Percentiles rank a stretch among this genome's conserved stretches.
Conservation (phyloP, 2,113 vertebrate species). For the Barbus barbus region DNA sequence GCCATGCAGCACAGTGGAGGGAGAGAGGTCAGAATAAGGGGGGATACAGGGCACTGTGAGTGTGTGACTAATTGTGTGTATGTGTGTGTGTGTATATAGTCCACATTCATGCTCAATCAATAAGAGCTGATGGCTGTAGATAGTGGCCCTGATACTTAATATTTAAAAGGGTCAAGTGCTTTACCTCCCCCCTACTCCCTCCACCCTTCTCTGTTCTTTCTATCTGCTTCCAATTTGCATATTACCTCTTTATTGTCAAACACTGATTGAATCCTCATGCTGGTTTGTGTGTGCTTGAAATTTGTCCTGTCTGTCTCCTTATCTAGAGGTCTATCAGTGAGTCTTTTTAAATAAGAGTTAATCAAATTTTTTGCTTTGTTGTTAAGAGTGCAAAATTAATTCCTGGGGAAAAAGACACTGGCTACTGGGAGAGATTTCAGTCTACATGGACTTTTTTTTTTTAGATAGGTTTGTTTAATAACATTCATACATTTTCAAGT, state of each 20-base stretch:
- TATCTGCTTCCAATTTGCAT: constrained; percentile 9
- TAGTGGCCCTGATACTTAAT: constrained; percentile 45
- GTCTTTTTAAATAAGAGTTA: neutral
- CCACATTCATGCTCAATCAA: constrained; percentile 44
- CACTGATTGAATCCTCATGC: constrained; percentile 15
- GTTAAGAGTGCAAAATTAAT: neutral
- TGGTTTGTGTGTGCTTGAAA: neutral
- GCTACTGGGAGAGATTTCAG: neutral
- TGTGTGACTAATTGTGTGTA: constrained; percentile 24
- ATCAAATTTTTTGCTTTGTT: neutral
- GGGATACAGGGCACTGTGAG: constrained; percentile 24
- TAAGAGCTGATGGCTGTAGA: constrained; percentile 47
- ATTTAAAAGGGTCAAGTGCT: constrained; percentile 55
- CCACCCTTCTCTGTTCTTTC: neutral
- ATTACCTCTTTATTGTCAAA: constrained; percentile 8
- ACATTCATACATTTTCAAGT: neutral
- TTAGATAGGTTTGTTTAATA: too few relatives aligned
- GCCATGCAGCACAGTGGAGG: constrained; percentile 39
- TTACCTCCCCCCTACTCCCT: neutral
- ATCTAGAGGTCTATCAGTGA: neutral
- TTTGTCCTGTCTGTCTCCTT: neutral
- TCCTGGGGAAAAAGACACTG: neutral
- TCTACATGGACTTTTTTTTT: neutral
- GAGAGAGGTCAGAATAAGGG: constrained; percentile 20
- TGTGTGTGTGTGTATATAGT: constrained; percentile 32